Evolutionary conservation across 30 jellyfish, hydroid and myxozoan species (phyloP), one percentile per base, ranked within the genome.

Genomic region (Chrysaora quinquecirrha): DNA sequence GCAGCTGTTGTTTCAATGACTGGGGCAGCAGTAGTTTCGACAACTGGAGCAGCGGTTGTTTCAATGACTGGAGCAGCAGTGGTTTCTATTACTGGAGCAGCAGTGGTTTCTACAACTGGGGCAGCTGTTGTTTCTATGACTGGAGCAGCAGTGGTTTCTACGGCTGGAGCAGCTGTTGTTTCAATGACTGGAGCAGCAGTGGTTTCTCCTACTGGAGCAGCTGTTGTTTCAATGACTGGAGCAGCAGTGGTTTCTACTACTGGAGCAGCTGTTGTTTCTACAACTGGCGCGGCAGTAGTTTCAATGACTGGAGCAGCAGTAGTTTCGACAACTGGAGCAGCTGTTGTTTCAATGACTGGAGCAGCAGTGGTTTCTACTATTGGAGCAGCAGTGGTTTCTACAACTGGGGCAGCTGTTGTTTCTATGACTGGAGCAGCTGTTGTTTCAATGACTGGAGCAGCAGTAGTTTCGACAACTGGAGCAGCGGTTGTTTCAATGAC

Each of bases 11-110:
- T 62, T 62, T 79, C 82, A 1, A 33, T n/a, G 33, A 47, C 72
- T 33, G 83, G 81, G n/a, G 82, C 82, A 47, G 73, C 90, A 0
- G 82, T 63, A 7, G 81, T 48, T 79, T 65, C 83, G 0, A 62
- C 61, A 29, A 47, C 74, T 79, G 90, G 74, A 48, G 81, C 90
- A 33, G 73, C 74, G 0, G 89, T 34, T 1, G 67, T 34, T 70
- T 70, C 82, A 3, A 27, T 38, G 28, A 34, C 46, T 49, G 80
- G 76, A 30, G 80, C 76, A 75, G 69, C 87, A 48, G 87, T 75
- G 43, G 87, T 1, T 49, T 75, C 80, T 7, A 64, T 56, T n/a
- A 54, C 84, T 2, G 84, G 7, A 33, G 84, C 68, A 35, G 73
- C 68, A 7, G 66, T 54, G 48, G 86, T 47, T 11, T 35, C 67